A percentile compares a stretch with the other conserved stretches of the same genome.
phyloP scores from a whole-genome alignment of 2,113 vertebrate species.

The Phyllostomus hastatus region DNA sequence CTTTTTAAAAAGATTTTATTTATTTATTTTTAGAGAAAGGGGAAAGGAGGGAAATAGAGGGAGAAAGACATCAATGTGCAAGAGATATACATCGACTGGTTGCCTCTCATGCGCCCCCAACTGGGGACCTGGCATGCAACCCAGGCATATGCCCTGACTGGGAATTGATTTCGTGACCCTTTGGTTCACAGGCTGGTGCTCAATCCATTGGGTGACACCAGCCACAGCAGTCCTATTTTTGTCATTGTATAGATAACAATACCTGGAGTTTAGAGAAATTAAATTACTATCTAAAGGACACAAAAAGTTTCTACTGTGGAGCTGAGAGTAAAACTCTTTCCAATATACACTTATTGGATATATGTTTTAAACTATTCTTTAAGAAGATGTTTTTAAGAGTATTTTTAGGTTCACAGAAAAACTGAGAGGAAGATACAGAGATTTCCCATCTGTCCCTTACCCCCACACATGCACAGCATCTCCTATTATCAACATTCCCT shows the following conservation, averaged over 20 bases:
- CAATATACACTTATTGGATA: neutral
- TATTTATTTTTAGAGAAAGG: too few relatives aligned
- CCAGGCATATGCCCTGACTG: too few relatives aligned
- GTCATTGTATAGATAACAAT: constrained; percentile 24
- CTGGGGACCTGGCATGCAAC: too few relatives aligned
- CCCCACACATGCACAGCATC: neutral
- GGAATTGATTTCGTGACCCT: too few relatives aligned
- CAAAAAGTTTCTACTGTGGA: neutral
- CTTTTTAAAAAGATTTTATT: too few relatives aligned
- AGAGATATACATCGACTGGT: too few relatives aligned
- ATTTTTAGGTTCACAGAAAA: neutral
- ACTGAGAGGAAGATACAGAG: neutral
- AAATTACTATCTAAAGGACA: neutral
- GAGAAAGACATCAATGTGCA: too few relatives aligned
- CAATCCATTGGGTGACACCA: too few relatives aligned
- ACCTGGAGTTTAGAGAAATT: neutral
- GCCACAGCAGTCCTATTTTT: neutral
- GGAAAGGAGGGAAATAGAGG: too few relatives aligned
- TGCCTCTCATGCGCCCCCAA: too few relatives aligned
- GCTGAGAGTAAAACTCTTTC: neutral
- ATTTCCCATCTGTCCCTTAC: neutral
- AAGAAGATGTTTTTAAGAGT: neutral
- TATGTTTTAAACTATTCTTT: neutral
- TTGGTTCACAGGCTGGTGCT: too few relatives aligned
- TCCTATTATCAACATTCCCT: neutral